phyloP scores from a whole-genome alignment of 2,797 vertebrate genomes.

The Pipistrellus pygmaeus region DNA sequence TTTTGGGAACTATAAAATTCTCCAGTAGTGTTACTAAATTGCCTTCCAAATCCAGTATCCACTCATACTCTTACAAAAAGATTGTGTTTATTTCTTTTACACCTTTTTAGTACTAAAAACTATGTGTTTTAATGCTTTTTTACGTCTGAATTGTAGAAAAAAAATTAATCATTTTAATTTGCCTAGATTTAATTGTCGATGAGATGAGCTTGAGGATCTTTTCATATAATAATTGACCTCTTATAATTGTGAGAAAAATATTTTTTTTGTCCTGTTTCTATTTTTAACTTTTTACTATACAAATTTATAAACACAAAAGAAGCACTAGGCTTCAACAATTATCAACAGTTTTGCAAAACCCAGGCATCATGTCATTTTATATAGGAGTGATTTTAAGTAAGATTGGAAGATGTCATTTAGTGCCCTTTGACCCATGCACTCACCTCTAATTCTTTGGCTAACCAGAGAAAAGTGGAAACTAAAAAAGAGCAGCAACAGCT shows the following conservation, averaged over 20 bases:
- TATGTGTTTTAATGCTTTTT: neutral
- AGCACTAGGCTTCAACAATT: constrained; percentile 23
- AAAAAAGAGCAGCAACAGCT: neutral
- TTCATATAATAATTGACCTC: neutral
- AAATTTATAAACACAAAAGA: constrained; percentile 35
- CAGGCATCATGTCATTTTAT: constrained; percentile 1
- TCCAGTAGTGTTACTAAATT: neutral
- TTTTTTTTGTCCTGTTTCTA: constrained; percentile 28
- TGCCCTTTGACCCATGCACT: neutral
- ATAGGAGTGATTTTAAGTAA: neutral
- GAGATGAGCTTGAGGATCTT: neutral
- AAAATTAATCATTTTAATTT: neutral
- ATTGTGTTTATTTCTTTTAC: neutral
- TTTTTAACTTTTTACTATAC: constrained; percentile 47
- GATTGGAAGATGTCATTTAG: neutral
- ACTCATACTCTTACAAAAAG: constrained; percentile 9
- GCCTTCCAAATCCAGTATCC: neutral
- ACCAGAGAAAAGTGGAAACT: neutral
- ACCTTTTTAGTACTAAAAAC: neutral
- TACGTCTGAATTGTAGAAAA: neutral
- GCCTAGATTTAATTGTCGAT: constrained; percentile 5
- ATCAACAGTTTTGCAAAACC: constrained; percentile 5
- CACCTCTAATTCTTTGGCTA: neutral
- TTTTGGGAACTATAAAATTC: constrained; percentile 46
- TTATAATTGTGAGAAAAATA: constrained; percentile 41